Evolutionary conservation across 2,797 vertebrate genomes (phyloP).

Genomic region (Thaleichthys pacificus): DNA sequence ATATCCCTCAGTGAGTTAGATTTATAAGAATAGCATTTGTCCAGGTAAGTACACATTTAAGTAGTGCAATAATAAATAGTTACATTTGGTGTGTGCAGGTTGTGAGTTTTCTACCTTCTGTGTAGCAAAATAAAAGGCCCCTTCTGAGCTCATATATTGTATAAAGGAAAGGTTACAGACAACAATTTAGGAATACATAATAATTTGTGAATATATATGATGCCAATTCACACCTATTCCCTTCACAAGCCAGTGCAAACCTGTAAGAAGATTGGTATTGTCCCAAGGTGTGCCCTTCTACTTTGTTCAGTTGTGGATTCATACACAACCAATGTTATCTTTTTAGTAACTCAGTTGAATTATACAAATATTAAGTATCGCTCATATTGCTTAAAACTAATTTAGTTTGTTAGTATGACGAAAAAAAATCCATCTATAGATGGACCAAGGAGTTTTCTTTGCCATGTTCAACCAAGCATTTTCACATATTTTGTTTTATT

Average conservation of each 20-base stretch:
- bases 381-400: not conserved
- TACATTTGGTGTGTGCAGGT: not conserved
- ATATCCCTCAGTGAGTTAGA: not conserved
- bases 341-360: too few species aligned
- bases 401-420: constrained; percentile 3
- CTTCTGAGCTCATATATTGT: too few species aligned
- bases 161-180: too few species aligned
- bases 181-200: too few species aligned
- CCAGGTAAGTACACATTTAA: constrained; percentile 7
- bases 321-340: not conserved
- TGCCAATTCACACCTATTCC: too few species aligned
- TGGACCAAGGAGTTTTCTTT: not conserved
- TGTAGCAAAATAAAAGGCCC: too few species aligned
- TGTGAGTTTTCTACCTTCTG: not conserved
- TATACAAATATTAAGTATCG: not conserved
- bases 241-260: too few species aligned
- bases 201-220: too few species aligned
- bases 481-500: constrained; percentile 6
- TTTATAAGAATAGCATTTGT: not conserved
- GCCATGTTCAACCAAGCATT: not conserved
- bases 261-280: too few species aligned
- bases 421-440: not conserved
- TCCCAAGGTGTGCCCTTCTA: too few species aligned
- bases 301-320: not conserved
- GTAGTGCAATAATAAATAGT: not conserved